These are phyloP conservation scores for Junonia oenone DNA, from an alignment of 2,888 invertebrate species.

Conservation along the genomic window DNA sequence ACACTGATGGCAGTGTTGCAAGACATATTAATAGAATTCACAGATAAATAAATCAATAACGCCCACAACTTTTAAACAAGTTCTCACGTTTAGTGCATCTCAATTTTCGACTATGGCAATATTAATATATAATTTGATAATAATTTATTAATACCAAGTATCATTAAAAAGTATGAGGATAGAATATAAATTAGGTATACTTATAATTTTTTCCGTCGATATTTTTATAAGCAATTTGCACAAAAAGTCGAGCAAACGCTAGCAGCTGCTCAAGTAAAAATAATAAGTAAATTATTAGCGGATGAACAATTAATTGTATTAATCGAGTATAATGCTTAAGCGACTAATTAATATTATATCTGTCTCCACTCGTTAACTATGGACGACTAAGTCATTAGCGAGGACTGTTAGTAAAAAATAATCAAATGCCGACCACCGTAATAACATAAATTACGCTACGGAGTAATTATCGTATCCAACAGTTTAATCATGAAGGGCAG, in stretches of 20 bases:
- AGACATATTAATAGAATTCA: constrained; percentile 7
- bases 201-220: not conserved
- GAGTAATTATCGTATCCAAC: not conserved
- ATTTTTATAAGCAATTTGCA: not conserved
- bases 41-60: constrained; percentile 19
- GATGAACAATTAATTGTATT: constrained; percentile 14
- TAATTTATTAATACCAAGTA: too few relatives aligned
- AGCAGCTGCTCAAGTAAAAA: constrained; percentile 8
- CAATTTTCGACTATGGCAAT: not conserved
- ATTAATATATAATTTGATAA: too few relatives aligned
- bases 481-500: not conserved
- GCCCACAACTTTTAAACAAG: constrained; percentile 9
- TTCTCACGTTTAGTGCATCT: not conserved
- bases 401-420: constrained; percentile 4
- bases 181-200: too few relatives aligned
- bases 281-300: constrained; percentile 1
- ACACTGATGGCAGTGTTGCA: constrained; percentile 7
- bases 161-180: too few relatives aligned
- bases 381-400: constrained; percentile 16
- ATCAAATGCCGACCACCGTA: constrained; percentile 5
- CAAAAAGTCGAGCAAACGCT: not conserved
- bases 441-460: constrained; percentile 5
- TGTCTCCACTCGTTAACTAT: constrained; percentile 17
- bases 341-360: constrained; percentile 24
- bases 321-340: constrained; percentile 17